Base-by-base conservation (phyloP, 2,888 invertebrate genomes). In the Laothoe populi region DNA sequence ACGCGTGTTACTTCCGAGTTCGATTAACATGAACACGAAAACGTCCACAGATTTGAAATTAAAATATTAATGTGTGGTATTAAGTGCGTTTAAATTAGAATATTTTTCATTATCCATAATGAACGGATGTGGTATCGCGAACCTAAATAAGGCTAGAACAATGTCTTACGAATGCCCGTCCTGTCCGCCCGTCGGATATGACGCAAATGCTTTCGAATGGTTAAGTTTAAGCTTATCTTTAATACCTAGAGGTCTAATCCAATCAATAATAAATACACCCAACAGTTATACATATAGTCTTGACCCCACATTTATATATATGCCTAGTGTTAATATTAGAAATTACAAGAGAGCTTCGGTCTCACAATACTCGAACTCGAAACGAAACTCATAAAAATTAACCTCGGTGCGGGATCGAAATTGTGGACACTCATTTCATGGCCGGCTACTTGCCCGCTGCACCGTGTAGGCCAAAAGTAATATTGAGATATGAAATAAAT, bases 101-200 rank as follows among this genome's bases (percentile, higher is more conserved):
- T 53, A 53, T 53, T 53, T 46, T 53, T 53, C 53, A 53, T 35
- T 31, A 19, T 19, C 53, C 35, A 53, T 53, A 19, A 53, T 53
- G 19, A 53, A 53, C 53, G 53, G 53, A 53, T 35, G 53, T 53
- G 31, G 49, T 8, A 53, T 4, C 31, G 31, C 45, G 45, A 59
- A 42, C 58, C 58, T 58, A 40, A 40, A 58, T 58, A 58, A 58
- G 45, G 59, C 45, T 26, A 45, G 42, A n/a, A 45, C 45, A 45
- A 59, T 59, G 59, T 59, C 45, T 45, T 45, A 40, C 42, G 23
- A 57, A 31, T 31, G 42, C 44, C 21, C 57, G 48, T 46, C 46
- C 61, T 72, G 73, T 71, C 72, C 68, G 69, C 73, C 64, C 57
- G 71, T 78, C 73, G 79, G 80, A 79, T 69, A 70, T 80, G 80